Evolutionary conservation across 2,113 vertebrate genomes (phyloP), one percentile per base, ranked within the genome.

Genomic region (Oryzias curvinotus): DNA sequence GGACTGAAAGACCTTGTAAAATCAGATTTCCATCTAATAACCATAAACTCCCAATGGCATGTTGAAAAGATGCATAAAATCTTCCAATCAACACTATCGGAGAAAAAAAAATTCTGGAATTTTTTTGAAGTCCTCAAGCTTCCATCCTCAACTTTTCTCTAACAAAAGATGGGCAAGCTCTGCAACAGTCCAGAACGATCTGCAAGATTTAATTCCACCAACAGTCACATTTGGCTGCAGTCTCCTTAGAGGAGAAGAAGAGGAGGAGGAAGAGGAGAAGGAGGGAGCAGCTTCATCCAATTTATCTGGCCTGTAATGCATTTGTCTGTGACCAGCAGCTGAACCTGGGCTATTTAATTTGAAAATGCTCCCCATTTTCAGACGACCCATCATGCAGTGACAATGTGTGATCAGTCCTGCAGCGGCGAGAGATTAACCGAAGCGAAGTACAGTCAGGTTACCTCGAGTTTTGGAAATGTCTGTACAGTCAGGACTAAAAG

Each of bases 241-340:
- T 57, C 65, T 41, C 70, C 55, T 30, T n/a, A 30, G 46, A n/a
- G 60, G n/a, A 81, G 81, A 71, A 81, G 60, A 17, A 14, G 56
- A 54, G 52, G 18, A 56, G 2, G 26, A 59, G 70, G 64, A 4
- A 15, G 59, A 13, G 17, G 43, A 45, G 30, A n/a, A 7, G n/a
- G 28, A n/a, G 0, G 36, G 67, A 53, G 61, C 41, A 47, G 51
- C 78, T 77, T 77, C 56, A 73, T 18, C 71, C 69, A 74, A 74
- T 85, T 74, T 83, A 70, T 77, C 81, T 75, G 64, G 63, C 47
- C 55, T 65, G 54, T 79, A 85, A 85, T 85, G 84, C 66, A 57
- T 77, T 83, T 62, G 63, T 80, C 62, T 73, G 51, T 72, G 61
- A 52, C 68, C 14, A 45, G 61, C 67, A 49, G 68, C 48, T 21